Conservation (phyloP, 2,113 vertebrate species). For the Notechis scutatus region DNA sequence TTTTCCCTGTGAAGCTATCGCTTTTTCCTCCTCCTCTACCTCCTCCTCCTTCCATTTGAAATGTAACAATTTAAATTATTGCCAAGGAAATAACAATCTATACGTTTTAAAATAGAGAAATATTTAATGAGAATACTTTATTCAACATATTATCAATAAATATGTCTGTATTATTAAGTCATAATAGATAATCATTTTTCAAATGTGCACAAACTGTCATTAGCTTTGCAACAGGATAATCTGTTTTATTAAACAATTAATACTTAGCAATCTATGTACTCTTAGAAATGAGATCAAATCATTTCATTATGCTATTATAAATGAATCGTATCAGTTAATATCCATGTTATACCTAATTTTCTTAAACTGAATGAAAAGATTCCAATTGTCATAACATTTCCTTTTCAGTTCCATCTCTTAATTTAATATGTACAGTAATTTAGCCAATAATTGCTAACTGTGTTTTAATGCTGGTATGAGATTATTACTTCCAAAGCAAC, state of each 20-base stretch:
- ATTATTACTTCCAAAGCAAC: background rate
- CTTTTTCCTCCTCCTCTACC: background rate
- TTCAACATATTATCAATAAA: background rate
- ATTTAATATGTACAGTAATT: background rate
- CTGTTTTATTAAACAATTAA: background rate
- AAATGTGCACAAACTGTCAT: background rate
- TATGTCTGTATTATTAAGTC: background rate
- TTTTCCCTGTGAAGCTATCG: background rate
- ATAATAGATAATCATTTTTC: background rate
- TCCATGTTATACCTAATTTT: background rate
- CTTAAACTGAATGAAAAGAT: background rate
- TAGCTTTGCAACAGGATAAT: background rate
- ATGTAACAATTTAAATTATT: background rate
- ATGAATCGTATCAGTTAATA: background rate
- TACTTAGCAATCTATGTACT: background rate
- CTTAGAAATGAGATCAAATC: background rate
- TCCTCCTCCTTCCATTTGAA: background rate
- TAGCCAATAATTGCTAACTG: background rate
- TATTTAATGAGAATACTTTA: background rate
- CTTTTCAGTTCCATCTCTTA: background rate
- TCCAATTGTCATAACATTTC: background rate
- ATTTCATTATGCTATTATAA: background rate
- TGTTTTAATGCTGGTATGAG: background rate
- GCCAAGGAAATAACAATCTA: background rate
- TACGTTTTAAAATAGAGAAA: background rate